Base-by-base conservation (phyloP, 1,140 invertebrate species). In the Pygmarrhopalites habei region DNA sequence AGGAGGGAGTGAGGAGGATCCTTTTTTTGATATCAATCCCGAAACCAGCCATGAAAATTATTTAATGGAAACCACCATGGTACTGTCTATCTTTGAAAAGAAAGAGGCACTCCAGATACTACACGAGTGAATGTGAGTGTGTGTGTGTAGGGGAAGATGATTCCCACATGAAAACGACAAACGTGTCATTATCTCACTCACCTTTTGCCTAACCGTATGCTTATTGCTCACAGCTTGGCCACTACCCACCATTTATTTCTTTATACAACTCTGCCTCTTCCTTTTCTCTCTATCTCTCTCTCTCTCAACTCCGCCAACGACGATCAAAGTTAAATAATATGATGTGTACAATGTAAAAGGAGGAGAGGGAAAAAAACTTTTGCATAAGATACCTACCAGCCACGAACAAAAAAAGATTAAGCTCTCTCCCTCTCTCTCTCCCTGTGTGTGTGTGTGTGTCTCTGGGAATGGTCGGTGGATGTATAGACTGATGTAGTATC, bases 101-200 rank as follows among this genome's bases (percentile, higher is more conserved):
- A 56, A 56, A 39, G 53, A n/a, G 53, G 30, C 53, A 56, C 53
- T 56, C 53, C 53, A 56, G 35, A 56, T 39, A 39, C 35, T n/a
- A n/a, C n/a, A n/a, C n/a, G n/a, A n/a, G n/a, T n/a, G n/a, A n/a
- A n/a, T n/a, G n/a, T n/a, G n/a, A n/a, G n/a, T n/a, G n/a, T n/a
- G n/a, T n/a, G n/a, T n/a, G n/a, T n/a, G n/a, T n/a, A n/a, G n/a
- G n/a, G n/a, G n/a, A 56, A 29, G 25, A 56, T 56, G 29, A 56
- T 56, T 56, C 53, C 53, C 53, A 56, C 53, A 56, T 56, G 53
- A 56, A n/a, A n/a, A 41, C 53, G 35, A 56, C 30, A 56, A 62
- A 62, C 60, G 49, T 62, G 60, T 29, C 60, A 62, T 62, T 62
- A 62, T 62, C 60, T 62, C 51, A 47, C 60, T 62, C 60, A 62